Percentiles rank a stretch among this genome's conserved stretches.
Evolutionary conservation across 2,797 vertebrate species (phyloP).

Genomic region (Melopsittacus undulatus): DNA sequence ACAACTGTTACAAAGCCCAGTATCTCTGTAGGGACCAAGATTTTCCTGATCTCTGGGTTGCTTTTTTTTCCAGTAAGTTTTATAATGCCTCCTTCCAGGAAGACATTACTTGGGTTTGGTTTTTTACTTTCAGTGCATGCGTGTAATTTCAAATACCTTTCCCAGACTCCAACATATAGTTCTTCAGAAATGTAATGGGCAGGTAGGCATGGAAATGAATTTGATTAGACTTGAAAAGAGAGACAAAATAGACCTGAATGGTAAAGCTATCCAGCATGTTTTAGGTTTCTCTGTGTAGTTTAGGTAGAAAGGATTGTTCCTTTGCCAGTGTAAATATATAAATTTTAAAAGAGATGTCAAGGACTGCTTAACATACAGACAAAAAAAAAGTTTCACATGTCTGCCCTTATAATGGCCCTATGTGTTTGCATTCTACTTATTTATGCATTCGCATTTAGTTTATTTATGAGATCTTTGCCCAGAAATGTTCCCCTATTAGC

Average conservation of each 20-base stretch:
- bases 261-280: not conserved
- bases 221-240: conserved; percentile 52
- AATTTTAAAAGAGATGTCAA: conserved; percentile 56
- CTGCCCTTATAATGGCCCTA: conserved; percentile 39
- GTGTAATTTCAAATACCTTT: not conserved
- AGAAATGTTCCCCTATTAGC: conserved; percentile 30
- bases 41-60: not conserved
- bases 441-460: conserved; percentile 61
- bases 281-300: conserved; percentile 38
- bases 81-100: not conserved
- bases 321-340: conserved; percentile 60
- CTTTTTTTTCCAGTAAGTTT: not conserved
- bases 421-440: conserved; percentile 60
- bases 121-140: not conserved
- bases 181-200: not conserved
- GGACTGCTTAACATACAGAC: conserved; percentile 41
- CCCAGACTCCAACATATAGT: not conserved
- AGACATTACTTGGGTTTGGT: not conserved
- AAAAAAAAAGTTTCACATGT: conserved; percentile 57
- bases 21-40: not conserved
- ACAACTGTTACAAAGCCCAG: not conserved
- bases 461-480: conserved; percentile 62
- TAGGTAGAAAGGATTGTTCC: conserved; percentile 53
- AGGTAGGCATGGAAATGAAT: conserved; percentile 31
- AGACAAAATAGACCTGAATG: conserved; percentile 19